Percentiles rank a stretch among this genome's conserved stretches.
Conservation (phyloP, 2,888 invertebrate species). For the Acleris holmiana region DNA sequence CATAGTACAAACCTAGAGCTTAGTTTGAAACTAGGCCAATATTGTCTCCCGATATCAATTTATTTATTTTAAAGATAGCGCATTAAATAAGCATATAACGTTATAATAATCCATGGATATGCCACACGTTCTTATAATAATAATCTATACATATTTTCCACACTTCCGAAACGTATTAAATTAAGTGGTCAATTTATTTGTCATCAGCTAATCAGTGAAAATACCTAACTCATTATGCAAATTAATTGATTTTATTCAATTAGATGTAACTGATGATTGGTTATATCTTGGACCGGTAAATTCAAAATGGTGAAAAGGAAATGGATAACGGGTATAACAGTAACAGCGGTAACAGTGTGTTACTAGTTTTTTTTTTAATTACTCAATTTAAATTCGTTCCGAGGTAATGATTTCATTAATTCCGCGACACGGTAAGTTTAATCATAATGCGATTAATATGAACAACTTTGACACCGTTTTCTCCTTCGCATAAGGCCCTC, state of each 20-base stretch:
- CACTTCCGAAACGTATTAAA: slow-evolving; percentile 14
- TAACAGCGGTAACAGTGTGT: slow-evolving; percentile 30
- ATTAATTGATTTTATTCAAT: slow-evolving; percentile 24
- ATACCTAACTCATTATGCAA: slow-evolving; percentile 15
- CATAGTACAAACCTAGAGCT: no score
- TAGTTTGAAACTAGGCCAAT: no score
- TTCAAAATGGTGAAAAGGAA: slow-evolving; percentile 44
- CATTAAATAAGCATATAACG: neutral
- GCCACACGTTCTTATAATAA: neutral
- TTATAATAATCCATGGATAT: neutral
- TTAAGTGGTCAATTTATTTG: slow-evolving; percentile 6
- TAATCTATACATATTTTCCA: neutral
- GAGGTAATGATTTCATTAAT: no score
- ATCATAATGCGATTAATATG: no score
- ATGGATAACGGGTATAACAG: slow-evolving; percentile 46
- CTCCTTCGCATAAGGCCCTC: no score
- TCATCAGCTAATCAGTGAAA: slow-evolving; percentile 3
- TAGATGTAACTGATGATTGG: slow-evolving; percentile 11
- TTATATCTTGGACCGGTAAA: slow-evolving; percentile 9
- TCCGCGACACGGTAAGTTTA: no score
- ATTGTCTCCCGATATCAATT: no score
- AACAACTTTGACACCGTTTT: no score
- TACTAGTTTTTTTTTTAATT: slow-evolving; percentile 11
- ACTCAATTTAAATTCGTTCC: slow-evolving; percentile 45
- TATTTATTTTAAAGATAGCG: no score